Base-by-base conservation (phyloP, 2,113 vertebrate genomes). In the Sceloporus undulatus region DNA sequence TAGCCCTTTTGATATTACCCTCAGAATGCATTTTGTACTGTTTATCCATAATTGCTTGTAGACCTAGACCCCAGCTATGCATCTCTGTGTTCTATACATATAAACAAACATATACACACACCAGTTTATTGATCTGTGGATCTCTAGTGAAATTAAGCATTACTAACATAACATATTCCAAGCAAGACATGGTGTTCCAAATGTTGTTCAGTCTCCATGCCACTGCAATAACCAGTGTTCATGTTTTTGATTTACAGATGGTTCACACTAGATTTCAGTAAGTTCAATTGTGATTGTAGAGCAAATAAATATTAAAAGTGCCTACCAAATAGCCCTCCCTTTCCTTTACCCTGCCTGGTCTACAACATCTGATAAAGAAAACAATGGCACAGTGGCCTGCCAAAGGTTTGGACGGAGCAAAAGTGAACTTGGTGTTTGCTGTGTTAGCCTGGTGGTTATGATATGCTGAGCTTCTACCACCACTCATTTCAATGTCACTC, bases 341-440 rank as follows among this genome's bases (percentile, higher is more conserved):
- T 89, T 89, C 87, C 86, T 81, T 62, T 16, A 0, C 34, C 73
- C 85, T 52, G 90, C 18, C 34, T 87, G 79, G 85, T 79, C 91
- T 93, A 79, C 94, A 88, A 91, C 42, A 59, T 56, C 66, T 34
- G 42, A 75, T 73, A 94, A 93, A 93, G 87, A 25, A 90, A 93
- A 90, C 77, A 59, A 85, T 83, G 91, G 74, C 84, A 85, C 87
- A 85, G 75, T 3, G 77, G 5, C 90, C 89, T 92, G 91, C 89
- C 2, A 78, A 73, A 87, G 87, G 82, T 87, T 90, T 83, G 0
- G 85, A 88, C 88, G 92, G 89, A 93, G 88, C 86, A 89, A 83
- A 92, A 91, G 2, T 88, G 87, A 91, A 88, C 88, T 87, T 75
- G 59, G 91, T 85, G 85, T 87, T 87, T 91, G 93, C 89, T 93